Conservation (phyloP, 2,888 invertebrate genomes). For the Hyposoter dolosus region DNA sequence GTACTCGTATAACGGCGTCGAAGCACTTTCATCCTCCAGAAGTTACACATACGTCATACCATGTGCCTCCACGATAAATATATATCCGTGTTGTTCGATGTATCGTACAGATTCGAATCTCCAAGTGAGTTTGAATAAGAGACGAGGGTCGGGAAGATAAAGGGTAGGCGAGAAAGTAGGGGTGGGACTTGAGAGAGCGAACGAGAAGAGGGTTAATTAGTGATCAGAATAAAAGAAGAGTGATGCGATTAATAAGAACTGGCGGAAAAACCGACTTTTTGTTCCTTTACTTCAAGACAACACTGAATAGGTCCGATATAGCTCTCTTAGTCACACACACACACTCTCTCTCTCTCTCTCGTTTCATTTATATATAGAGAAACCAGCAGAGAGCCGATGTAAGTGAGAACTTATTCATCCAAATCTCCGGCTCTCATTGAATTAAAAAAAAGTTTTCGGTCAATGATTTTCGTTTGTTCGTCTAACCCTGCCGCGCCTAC, state of each 20-base stretch:
- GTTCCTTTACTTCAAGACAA: slow-evolving; percentile 57
- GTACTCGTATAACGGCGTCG: slow-evolving; percentile 77
- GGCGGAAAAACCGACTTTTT: slow-evolving; percentile 59
- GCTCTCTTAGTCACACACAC: background rate
- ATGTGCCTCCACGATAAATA: slow-evolving; percentile 25
- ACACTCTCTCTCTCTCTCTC: background rate
- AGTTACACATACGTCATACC: slow-evolving; percentile 12
- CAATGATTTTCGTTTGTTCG: slow-evolving; percentile 51
- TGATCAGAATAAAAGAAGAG: slow-evolving; percentile 50
- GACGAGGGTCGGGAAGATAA: background rate
- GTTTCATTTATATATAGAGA: background rate
- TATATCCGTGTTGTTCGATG: slow-evolving; percentile 54
- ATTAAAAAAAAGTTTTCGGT: slow-evolving; percentile 54
- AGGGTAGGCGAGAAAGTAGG: background rate
- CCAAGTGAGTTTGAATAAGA: background rate
- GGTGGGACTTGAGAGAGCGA: slow-evolving; percentile 20
- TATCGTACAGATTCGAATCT: slow-evolving; percentile 37
- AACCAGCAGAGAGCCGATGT: background rate
- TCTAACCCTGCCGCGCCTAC: background rate
- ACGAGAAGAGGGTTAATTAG: slow-evolving; percentile 53
- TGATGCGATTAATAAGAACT: slow-evolving; percentile 52
- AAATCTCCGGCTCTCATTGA: slow-evolving; percentile 9
- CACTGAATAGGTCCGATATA: slow-evolving; percentile 52
- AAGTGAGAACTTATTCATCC: slow-evolving; percentile 10
- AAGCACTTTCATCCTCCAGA: slow-evolving; percentile 73